A percentile compares a stretch with the other conserved stretches of the same genome.
These are phyloP conservation scores for Passer montanus DNA, from an alignment of 2,113 vertebrate species.

Conservation along the genomic window DNA sequence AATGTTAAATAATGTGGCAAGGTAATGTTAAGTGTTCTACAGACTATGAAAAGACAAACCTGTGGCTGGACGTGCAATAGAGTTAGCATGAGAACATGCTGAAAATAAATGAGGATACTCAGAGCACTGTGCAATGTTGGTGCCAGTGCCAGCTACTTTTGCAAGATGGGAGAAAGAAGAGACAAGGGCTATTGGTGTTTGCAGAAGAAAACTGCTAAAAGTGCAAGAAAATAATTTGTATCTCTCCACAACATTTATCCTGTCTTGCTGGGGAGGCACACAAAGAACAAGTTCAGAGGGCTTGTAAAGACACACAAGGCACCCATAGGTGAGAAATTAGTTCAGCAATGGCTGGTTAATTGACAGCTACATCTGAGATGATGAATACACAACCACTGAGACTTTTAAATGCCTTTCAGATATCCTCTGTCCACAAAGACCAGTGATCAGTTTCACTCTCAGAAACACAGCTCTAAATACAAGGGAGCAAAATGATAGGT, in stretches of 20 bases:
- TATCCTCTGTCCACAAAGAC: neutral
- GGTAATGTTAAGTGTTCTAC: neutral
- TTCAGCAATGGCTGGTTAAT: neutral
- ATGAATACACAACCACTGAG: neutral
- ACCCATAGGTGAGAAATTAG: neutral
- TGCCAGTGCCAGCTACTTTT: neutral
- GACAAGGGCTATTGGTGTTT: neutral
- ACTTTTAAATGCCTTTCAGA: neutral
- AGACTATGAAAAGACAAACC: neutral
- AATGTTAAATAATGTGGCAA: neutral
- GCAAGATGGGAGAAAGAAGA: neutral
- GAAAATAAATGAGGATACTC: neutral
- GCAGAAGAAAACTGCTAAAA: neutral
- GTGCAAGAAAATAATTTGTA: neutral
- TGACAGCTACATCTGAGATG: neutral
- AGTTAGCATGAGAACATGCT: neutral
- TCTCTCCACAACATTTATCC: neutral
- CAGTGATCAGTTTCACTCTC: neutral
- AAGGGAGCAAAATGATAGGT: neutral
- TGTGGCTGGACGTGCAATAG: neutral
- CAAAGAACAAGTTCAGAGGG: neutral
- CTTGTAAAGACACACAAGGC: neutral
- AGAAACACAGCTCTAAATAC: neutral
- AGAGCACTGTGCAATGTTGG: fast-evolving
- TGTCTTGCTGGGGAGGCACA: neutral